A percentile compares a stretch with the other conserved stretches of the same genome.
These are phyloP conservation scores for Pachliopta kotzebuea DNA, from an alignment of 2,888 invertebrate species.

Conservation along the genomic window DNA sequence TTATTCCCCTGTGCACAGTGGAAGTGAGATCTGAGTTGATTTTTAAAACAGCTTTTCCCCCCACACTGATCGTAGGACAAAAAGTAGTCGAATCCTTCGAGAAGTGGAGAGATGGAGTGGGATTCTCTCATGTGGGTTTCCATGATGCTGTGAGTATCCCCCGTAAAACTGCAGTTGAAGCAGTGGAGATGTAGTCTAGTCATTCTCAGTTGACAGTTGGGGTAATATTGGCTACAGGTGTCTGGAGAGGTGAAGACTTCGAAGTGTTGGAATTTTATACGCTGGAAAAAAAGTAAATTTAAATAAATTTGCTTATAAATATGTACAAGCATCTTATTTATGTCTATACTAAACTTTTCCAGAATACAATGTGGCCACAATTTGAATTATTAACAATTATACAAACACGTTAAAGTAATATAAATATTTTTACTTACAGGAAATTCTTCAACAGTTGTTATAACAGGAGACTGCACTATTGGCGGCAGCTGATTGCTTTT, in stretches of 20 bases:
- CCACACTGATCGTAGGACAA: slow-evolving; percentile 75
- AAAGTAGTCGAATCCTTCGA: slow-evolving; percentile 93
- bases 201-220: slow-evolving; percentile 84
- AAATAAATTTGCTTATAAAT: too few species aligned
- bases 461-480: slow-evolving; percentile 62
- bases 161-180: slow-evolving; percentile 91
- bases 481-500: slow-evolving; percentile 81
- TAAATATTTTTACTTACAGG: slow-evolving; percentile 55
- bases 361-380: neutral
- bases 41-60: slow-evolving; percentile 74
- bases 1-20: slow-evolving; percentile 74
- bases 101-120: slow-evolving; percentile 89
- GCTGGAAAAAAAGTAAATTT: slow-evolving; percentile 47
- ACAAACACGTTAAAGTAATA: slow-evolving; percentile 11
- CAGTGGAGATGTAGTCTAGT: slow-evolving; percentile 92
- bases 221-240: slow-evolving; percentile 84
- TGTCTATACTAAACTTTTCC: neutral
- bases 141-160: slow-evolving; percentile 88
- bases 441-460: slow-evolving; percentile 70
- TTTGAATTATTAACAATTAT: neutral
- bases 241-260: slow-evolving; percentile 82
- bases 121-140: slow-evolving; percentile 92
- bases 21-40: slow-evolving; percentile 70
- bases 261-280: slow-evolving; percentile 82
- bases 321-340: too few species aligned